A percentile compares a stretch with the other conserved stretches of the same genome.
Conservation (phyloP, 35 echinoderm and acorn worm species). For the Chiridota heheva region DNA sequence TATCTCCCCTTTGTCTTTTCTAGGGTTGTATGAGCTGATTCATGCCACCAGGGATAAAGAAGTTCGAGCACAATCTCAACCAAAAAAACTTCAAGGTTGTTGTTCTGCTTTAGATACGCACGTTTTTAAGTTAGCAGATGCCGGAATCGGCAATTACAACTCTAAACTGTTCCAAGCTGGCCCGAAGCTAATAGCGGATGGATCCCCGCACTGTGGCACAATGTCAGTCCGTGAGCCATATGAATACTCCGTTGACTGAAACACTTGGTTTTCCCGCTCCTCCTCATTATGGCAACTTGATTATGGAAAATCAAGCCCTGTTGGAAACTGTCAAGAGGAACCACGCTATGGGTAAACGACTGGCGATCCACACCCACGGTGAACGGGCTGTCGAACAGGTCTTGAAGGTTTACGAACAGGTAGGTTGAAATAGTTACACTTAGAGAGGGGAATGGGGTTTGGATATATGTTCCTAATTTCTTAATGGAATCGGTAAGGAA, state of each 20-base stretch:
- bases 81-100: no score
- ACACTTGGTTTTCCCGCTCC: conserved; percentile 45
- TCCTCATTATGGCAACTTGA: conserved; percentile 45
- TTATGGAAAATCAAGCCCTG: neutral
- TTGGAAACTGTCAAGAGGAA: conserved; percentile 24
- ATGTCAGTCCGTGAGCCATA: conserved; percentile 33
- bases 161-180: conserved; percentile 48
- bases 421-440: neutral
- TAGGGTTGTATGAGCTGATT: conserved; percentile 15
- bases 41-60: neutral
- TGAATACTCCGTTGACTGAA: conserved; percentile 38
- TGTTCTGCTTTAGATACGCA: no score
- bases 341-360: conserved; percentile 17
- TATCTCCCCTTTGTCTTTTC: neutral
- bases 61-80: neutral
- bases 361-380: conserved; percentile 53
- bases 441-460: no score
- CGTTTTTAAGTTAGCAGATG: no score
- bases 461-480: no score
- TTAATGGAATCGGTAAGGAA: no score
- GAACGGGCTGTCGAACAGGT: conserved; percentile 44
- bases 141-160: conserved; percentile 33
- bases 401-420: conserved; percentile 44
- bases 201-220: conserved; percentile 68
- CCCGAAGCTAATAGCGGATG: conserved; percentile 49